Conservation (phyloP, 2,113 vertebrate genomes). For the Phocoena phocoena region DNA sequence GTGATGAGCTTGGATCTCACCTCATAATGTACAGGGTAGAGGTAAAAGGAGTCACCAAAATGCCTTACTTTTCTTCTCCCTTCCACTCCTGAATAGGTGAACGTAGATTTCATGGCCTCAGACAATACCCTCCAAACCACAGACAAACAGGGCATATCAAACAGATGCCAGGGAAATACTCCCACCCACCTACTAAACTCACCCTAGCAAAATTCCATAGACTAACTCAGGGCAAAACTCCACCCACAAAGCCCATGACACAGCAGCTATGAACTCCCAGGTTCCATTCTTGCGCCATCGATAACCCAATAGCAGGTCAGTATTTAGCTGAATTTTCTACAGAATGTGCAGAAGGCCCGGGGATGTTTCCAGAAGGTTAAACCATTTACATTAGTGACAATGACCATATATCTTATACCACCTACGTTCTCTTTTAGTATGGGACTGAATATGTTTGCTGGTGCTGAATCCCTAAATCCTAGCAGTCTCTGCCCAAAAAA, state of each 20-base stretch:
- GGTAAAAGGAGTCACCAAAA: not conserved
- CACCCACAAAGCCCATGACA: fast-evolving
- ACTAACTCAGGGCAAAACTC: too few relatives aligned
- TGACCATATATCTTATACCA: fast-evolving
- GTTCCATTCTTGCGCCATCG: not conserved
- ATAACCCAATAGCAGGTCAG: not conserved
- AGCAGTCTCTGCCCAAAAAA: not conserved
- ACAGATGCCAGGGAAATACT: too few relatives aligned
- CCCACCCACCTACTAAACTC: not conserved
- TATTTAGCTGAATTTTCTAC: not conserved
- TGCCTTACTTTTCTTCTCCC: not conserved
- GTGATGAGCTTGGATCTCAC: not conserved
- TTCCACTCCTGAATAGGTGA: not conserved
- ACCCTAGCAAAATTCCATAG: not conserved
- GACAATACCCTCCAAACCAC: not conserved
- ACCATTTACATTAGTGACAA: not conserved
- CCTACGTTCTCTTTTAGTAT: not conserved
- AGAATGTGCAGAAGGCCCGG: not conserved
- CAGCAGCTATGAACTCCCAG: not conserved
- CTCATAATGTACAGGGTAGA: too few relatives aligned
- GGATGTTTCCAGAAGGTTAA: not conserved
- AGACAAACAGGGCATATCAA: not conserved
- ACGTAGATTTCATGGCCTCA: not conserved
- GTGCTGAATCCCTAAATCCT: fast-evolving
- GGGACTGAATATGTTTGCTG: not conserved